Evolutionary conservation across 2,888 invertebrate species (phyloP), one percentile per base, ranked within the genome.

Genomic region (Yponomeuta cagnagella): DNA sequence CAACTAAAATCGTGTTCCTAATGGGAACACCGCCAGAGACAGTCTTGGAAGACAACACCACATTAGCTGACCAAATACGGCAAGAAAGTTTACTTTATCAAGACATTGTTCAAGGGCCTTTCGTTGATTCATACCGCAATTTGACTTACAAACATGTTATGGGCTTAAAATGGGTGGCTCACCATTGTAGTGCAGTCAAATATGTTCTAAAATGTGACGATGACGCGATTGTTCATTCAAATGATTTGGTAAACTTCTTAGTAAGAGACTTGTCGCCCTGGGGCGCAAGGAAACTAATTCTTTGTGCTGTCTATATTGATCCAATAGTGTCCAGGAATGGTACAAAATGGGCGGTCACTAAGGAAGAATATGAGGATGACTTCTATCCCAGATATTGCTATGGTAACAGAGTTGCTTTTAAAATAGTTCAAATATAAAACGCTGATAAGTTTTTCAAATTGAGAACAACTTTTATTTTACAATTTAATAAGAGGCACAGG

Each of bases 81-180:
- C 78, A 85, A 8, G 96, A 96, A 79, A 94, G 94, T 77, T 78
- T 79, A 0, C 78, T 82, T 0, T 92, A 94, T 77, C 90, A 91
- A 0, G 97, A 97, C 78, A 89, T 97, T 70, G 93, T 97, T 30
- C 96, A 96, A 79, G 97, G 97, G 0, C 94, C 93, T 72, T 97
- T 97, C 78, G 75, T 93, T 63, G 97, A 97, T 85, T 93, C 95
- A 0, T 97, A 97, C 79, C 93, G 95, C 70, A 97, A 97, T 83
- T 93, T 97, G 86, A 97, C 97, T 0, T 95, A 97, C 77, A 97
- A 97, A 80, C 96, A 97, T 82, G 95, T 96, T 8, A 96, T 96
- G 94, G 95, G 95, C 0, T 89, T 97, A 66, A 96, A 96, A 80
- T 97, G 97, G 95, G 94, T 95, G 31, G 87, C 93, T 1, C 95